Conservation (phyloP, 1,140 invertebrate species). For the Schlechtendalia chinensis region DNA sequence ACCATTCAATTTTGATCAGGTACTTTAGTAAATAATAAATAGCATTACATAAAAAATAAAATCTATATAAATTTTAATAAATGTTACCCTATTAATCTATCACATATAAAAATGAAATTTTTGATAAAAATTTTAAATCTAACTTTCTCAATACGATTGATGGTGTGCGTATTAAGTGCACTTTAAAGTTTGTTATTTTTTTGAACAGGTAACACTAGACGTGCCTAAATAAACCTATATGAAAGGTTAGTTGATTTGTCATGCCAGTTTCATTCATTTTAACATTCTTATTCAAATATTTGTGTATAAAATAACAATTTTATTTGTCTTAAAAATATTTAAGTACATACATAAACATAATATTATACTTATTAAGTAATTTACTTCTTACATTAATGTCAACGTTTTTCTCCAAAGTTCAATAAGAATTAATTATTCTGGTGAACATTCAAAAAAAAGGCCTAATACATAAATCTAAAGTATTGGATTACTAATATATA, state of each 20-base stretch:
- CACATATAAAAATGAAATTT: not conserved
- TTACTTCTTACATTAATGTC: slow-evolving; percentile 1
- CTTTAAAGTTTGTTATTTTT: slow-evolving; percentile 40
- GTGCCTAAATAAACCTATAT: slow-evolving; percentile 42
- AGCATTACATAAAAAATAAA: not conserved
- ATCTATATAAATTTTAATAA: not conserved
- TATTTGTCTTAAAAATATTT: not conserved
- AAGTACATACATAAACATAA: not conserved
- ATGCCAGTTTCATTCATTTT: slow-evolving; percentile 17
- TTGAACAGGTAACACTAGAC: slow-evolving; percentile 48
- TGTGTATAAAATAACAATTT: slow-evolving; percentile 3
- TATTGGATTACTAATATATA: slow-evolving; percentile 35
- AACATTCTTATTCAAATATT: slow-evolving; percentile 31
- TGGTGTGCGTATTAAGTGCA: slow-evolving; percentile 11
- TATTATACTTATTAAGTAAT: slow-evolving; percentile 17
- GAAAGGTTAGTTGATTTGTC: slow-evolving; percentile 35
- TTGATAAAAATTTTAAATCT: slow-evolving; percentile 1
- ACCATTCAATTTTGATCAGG: slow-evolving; percentile 67
- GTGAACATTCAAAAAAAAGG: slow-evolving; percentile 24
- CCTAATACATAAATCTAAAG: slow-evolving; percentile 39
- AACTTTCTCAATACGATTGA: not conserved
- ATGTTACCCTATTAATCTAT: not conserved
- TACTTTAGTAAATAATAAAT: slow-evolving; percentile 53
- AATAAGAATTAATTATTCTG: slow-evolving; percentile 19
- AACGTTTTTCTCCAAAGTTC: slow-evolving; percentile 12